These are phyloP conservation scores for Pithys albifrons DNA, from an alignment of 2,113 vertebrate genomes.

Conservation along the genomic window DNA sequence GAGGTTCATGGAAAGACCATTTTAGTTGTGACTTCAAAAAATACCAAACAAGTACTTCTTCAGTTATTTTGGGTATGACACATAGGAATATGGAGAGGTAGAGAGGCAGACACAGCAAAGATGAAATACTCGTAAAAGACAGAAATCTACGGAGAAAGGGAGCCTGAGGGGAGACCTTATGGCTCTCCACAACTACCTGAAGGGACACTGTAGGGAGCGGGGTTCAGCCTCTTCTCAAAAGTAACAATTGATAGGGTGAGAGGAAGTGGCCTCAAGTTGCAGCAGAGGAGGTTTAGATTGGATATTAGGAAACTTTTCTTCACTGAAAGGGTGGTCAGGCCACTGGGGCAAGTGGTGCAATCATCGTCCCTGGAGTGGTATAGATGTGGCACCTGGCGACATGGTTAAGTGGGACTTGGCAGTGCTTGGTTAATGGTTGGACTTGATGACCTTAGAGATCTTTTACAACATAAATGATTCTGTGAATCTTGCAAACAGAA, in stretches of 20 bases:
- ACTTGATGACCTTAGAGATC: not conserved
- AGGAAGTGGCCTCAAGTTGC: not conserved
- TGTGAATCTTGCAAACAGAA: not conserved
- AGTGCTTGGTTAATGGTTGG: not conserved
- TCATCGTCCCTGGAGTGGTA: no score
- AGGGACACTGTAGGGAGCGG: not conserved
- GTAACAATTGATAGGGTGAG: not conserved
- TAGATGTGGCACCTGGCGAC: not conserved
- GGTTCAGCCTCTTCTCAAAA: rapidly evolving
- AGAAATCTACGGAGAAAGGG: not conserved
- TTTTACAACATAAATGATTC: not conserved
- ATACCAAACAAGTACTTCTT: not conserved
- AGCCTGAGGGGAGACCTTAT: not conserved
- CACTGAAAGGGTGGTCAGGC: not conserved
- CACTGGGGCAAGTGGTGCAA: not conserved
- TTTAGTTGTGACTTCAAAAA: not conserved
- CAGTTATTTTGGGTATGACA: not conserved
- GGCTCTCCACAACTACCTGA: not conserved
- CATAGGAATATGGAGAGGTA: not conserved
- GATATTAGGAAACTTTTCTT: not conserved
- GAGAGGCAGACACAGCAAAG: not conserved
- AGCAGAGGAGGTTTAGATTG: not conserved
- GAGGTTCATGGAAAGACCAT: not conserved
- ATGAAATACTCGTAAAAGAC: not conserved
- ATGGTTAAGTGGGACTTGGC: not conserved